Percentiles rank a stretch among this genome's conserved stretches.
Conservation (phyloP, 2,797 vertebrate species). For the Hemitrygon akajei region DNA sequence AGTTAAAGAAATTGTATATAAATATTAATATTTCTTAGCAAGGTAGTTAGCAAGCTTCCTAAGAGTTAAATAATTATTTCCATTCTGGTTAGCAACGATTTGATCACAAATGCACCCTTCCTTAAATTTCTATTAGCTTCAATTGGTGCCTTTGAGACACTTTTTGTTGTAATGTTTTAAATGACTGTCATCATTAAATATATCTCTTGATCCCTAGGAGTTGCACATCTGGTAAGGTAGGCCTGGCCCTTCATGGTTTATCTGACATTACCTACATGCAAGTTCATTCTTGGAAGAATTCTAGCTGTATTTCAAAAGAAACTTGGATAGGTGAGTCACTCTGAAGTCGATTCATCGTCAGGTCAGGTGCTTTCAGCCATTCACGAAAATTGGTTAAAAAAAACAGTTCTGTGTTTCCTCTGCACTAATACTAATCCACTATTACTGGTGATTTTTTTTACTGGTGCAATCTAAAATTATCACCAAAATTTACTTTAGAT, state of each 20-base stretch:
- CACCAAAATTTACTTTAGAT: background rate
- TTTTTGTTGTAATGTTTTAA: background rate
- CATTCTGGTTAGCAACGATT: too few relatives aligned
- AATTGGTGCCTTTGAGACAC: background rate
- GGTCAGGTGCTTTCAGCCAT: background rate
- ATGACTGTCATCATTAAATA: background rate
- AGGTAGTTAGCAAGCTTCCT: too few relatives aligned
- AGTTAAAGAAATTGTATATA: too few relatives aligned
- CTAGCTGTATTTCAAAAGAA: background rate
- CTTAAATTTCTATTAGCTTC: background rate
- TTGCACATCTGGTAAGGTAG: background rate
- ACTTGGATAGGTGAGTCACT: background rate
- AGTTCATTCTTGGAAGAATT: background rate
- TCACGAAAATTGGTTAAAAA: background rate
- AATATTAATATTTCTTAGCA: too few relatives aligned
- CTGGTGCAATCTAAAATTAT: background rate
- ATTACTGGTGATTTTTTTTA: background rate
- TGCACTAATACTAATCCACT: background rate
- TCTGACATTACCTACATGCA: background rate
- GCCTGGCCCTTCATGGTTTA: background rate
- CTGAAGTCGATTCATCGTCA: background rate
- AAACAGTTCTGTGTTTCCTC: background rate
- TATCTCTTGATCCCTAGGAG: background rate
- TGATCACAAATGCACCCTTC: too few relatives aligned
- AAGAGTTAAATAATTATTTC: too few relatives aligned